A percentile compares a stretch with the other conserved stretches of the same genome.
phyloP scores from a whole-genome alignment of 1,140 invertebrate species.

The Medauroidea extradentata region DNA sequence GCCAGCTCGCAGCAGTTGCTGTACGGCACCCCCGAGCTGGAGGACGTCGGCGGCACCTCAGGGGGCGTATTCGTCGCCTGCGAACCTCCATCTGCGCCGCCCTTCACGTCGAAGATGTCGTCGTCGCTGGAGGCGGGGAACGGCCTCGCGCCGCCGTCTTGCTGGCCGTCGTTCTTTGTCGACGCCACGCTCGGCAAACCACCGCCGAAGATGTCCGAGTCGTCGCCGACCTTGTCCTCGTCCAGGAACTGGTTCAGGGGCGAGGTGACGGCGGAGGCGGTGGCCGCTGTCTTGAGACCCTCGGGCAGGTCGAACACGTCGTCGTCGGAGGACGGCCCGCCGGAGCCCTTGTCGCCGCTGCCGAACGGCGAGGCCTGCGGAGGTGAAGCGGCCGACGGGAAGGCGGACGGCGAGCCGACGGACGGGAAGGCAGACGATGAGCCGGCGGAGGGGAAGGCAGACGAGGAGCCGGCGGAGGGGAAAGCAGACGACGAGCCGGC shows the following conservation, averaged over 20 bases:
- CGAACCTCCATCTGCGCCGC: background rate
- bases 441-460: background rate
- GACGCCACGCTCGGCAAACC: background rate
- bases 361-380: no score
- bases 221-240: constrained; percentile 5
- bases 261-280: background rate
- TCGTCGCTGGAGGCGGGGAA: background rate
- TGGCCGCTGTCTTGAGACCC: background rate
- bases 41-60: constrained; percentile 18
- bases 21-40: background rate
- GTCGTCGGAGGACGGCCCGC: background rate
- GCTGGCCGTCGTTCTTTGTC: background rate
- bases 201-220: background rate
- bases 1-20: constrained; percentile 2
- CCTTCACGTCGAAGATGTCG: constrained; percentile 10
- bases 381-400: background rate
- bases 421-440: no score
- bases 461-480: background rate
- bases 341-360: no score
- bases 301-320: constrained; percentile 2
- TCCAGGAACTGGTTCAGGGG: background rate
- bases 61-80: constrained; percentile 19
- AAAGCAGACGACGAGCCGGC: background rate
- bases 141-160: background rate
- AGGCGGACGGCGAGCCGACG: background rate